phyloP scores from a whole-genome alignment of 2,888 invertebrate genomes.

The Erebia epiphron region DNA sequence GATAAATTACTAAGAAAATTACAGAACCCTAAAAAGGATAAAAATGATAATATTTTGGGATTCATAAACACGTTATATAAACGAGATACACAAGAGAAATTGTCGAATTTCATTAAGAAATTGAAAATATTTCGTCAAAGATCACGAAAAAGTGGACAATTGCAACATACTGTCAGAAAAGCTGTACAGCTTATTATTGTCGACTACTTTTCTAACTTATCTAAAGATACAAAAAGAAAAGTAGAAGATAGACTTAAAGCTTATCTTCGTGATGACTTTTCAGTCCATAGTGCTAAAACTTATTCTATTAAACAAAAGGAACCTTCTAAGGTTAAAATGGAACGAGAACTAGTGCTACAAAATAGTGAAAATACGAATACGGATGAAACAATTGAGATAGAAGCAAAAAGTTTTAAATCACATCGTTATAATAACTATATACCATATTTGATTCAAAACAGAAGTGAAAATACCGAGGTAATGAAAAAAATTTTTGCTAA shows the following conservation, averaged over 20 bases:
- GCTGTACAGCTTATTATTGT: conserved; percentile 51
- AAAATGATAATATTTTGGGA: conserved; percentile 41
- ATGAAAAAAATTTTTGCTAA: not conserved
- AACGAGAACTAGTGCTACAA: conserved; percentile 1
- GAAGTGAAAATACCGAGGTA: not conserved
- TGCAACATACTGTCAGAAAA: conserved; percentile 46
- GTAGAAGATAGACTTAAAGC: conserved; percentile 42
- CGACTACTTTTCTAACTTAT: conserved; percentile 53
- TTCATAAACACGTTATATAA: conserved; percentile 55
- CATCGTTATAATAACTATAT: not conserved
- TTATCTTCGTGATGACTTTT: conserved; percentile 17
- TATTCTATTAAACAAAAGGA: not conserved
- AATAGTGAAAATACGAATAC: not conserved
- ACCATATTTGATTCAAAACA: not conserved
- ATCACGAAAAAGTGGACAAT: conserved; percentile 41
- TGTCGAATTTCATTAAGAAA: conserved; percentile 46
- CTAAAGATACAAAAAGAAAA: conserved; percentile 43
- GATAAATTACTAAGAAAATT: conserved; percentile 38
- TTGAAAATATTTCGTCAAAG: conserved; percentile 47
- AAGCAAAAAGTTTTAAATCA: not conserved
- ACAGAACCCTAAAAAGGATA: conserved; percentile 33
- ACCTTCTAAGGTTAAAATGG: not conserved
- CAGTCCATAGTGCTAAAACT: not conserved
- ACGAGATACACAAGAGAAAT: conserved; percentile 40
- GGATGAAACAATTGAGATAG: not conserved